Evolutionary conservation across 2,797 vertebrate genomes (phyloP), one percentile per base, ranked within the genome.

Genomic region (Mormyrus proboscirostris): DNA sequence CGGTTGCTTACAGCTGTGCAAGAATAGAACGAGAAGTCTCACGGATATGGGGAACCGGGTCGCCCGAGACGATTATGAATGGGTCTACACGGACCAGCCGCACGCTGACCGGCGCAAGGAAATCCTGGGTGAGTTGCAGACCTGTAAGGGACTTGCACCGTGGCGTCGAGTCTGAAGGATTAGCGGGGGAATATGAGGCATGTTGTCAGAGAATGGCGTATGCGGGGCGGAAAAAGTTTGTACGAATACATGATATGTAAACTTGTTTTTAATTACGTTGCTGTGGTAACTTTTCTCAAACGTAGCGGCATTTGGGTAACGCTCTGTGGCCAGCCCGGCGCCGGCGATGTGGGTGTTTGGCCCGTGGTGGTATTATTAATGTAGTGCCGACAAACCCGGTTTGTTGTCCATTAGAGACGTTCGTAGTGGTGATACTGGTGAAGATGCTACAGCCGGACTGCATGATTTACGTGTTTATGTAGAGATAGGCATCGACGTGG

Each of bases 81-180:
- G 98, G 98, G 97, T 98, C 0, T 99, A 99, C 38, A 97, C 97
- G 1, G 98, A 99, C 88, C 96, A 99, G 94, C 98, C 98, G 0
- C 98, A 99, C 47, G 97, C 98, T 0, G 95, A 96, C 92, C 94
- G 98, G 88, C 97, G 98, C 89, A 97, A 95, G 91, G 96, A 96
- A 92, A 99, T 99, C 55, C 90, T 99, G 90, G 97, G 98, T 99
- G 94, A 98, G 97, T 22, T 89, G 0, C 29, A 19, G 41, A 8
- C 2, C 0, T 53, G 14, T 12, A 8, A 51, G 41, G 33, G 76
- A 2, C 44, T 65, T 29, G 0, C 4, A 38, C 29, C 44, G 6
- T 25, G 69, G 16, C 33, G 14, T 19, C 29, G 5, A 16, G 14
- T 44, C 14, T 79, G 16, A 19, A 3, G 38, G 73, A 9, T 4